Conservation (phyloP, 2,797 vertebrate species). For the Cryptoblepharus egeriae region DNA sequence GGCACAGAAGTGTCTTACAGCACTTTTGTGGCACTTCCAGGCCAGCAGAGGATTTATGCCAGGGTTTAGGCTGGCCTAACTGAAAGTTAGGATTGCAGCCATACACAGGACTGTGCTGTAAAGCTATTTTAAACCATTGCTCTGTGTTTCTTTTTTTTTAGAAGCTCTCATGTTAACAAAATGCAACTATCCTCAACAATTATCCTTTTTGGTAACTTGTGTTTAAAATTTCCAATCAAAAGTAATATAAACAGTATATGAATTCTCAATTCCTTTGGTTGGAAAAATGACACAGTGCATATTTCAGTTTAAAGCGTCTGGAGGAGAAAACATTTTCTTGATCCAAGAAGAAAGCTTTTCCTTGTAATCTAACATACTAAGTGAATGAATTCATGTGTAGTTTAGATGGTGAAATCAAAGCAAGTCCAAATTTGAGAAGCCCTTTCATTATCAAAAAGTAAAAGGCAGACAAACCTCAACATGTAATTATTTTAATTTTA, state of each 20-base stretch:
- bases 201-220: constrained; percentile 48
- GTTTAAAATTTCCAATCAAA: constrained; percentile 60
- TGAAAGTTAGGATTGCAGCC: no score
- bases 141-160: not conserved
- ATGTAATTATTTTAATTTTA: constrained; percentile 65
- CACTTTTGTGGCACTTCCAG: no score
- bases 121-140: not conserved
- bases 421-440: constrained; percentile 31
- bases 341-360: constrained; percentile 50
- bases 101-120: not conserved
- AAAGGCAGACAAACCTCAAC: constrained; percentile 44
- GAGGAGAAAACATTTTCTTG: constrained; percentile 49
- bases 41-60: no score
- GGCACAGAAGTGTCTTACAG: no score
- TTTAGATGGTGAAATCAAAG: constrained; percentile 52
- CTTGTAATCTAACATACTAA: constrained; percentile 58
- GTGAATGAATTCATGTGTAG: constrained; percentile 46
- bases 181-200: constrained; percentile 53
- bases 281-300: constrained; percentile 66
- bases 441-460: constrained; percentile 63
- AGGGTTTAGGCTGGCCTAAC: no score
- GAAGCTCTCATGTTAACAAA: constrained; percentile 23
- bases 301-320: constrained; percentile 57
- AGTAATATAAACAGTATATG: constrained; percentile 50
- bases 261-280: constrained; percentile 53